A percentile compares a stretch with the other conserved stretches of the same genome.
phyloP scores from a whole-genome alignment of 2,113 vertebrate species.

The Ctenodactylus gundi region DNA sequence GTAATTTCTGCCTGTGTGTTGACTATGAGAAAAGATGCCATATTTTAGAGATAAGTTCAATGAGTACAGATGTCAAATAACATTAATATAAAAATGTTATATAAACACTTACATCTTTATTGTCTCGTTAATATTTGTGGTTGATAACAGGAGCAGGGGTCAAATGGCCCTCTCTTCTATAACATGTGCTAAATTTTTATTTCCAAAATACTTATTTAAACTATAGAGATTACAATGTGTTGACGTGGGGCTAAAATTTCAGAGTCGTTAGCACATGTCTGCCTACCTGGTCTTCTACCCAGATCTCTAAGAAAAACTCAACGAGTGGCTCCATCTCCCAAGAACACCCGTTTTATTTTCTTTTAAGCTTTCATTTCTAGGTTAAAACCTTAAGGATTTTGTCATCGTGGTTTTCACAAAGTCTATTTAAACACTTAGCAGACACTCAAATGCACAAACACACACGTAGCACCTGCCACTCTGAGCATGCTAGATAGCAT shows the following conservation, averaged over 20 bases:
- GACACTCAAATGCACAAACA: background rate
- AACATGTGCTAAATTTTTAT: background rate
- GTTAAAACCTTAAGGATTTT: background rate
- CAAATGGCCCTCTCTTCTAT: background rate
- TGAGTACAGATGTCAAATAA: background rate
- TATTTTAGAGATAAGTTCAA: background rate
- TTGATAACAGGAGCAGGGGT: background rate
- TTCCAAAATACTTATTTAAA: background rate
- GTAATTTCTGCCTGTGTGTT: background rate
- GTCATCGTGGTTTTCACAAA: background rate
- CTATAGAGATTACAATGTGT: background rate
- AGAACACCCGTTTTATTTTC: background rate
- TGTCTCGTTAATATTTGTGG: background rate
- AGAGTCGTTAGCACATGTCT: background rate
- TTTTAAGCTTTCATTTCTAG: slow-evolving; percentile 9
- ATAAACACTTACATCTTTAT: background rate
- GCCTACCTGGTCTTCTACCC: background rate
- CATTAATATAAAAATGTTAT: background rate
- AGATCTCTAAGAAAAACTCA: background rate
- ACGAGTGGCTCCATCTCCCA: background rate
- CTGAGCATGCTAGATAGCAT: background rate
- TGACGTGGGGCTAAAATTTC: background rate
- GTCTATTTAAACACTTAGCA: background rate
- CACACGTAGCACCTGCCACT: background rate
- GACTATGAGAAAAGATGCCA: background rate